Conservation (phyloP, 1,140 invertebrate genomes). For the Zaprionus davidi region DNA sequence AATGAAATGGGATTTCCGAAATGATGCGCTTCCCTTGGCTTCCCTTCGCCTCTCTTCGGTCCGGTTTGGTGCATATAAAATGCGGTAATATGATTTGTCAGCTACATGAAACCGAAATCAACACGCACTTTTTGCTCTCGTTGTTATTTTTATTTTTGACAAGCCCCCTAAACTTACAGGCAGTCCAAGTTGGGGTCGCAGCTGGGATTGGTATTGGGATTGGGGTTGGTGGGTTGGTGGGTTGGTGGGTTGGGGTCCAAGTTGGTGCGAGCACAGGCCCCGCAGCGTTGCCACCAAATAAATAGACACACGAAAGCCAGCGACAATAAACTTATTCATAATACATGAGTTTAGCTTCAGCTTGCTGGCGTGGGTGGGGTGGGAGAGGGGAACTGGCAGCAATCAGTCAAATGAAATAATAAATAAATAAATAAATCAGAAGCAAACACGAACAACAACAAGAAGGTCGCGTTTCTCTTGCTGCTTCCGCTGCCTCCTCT, state of each 20-base stretch:
- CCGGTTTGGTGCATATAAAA: constrained; percentile 61
- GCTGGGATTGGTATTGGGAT: background rate
- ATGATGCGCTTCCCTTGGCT: constrained; percentile 10
- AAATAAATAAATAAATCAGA: constrained; percentile 74
- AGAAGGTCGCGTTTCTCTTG: constrained; percentile 25
- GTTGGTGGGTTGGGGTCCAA: background rate
- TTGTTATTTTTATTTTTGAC: constrained; percentile 36
- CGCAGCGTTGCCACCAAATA: constrained; percentile 33
- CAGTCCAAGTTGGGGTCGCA: background rate
- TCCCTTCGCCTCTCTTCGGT: constrained; percentile 12
- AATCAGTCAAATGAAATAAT: constrained; percentile 79
- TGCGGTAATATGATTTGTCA: constrained; percentile 75
- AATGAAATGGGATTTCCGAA: constrained; percentile 6
- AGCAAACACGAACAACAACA: constrained; percentile 44
- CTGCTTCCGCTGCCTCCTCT: background rate
- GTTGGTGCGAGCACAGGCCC: background rate
- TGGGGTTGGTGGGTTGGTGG: too few relatives aligned
- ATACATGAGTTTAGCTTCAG: constrained; percentile 63
- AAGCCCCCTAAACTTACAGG: background rate
- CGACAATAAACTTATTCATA: constrained; percentile 77
- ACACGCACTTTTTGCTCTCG: constrained; percentile 45
- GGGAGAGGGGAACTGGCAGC: background rate
- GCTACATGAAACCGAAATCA: constrained; percentile 70
- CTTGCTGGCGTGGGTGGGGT: background rate
- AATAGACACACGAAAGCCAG: constrained; percentile 46